Evolutionary conservation across 2,888 invertebrate species (phyloP).

Genomic region (Napeogenes inachia): DNA sequence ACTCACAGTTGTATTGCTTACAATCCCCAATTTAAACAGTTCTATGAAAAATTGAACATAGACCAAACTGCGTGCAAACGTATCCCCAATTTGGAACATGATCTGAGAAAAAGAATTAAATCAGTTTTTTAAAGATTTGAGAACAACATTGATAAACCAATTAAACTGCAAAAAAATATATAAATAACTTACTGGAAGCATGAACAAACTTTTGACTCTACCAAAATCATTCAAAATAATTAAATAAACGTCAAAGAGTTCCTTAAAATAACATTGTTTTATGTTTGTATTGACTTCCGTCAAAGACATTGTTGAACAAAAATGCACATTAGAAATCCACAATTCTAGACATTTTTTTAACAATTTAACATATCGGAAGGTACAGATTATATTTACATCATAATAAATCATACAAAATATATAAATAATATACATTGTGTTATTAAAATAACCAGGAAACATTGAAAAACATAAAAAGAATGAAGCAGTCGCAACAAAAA

Average conservation of each 20-base stretch:
- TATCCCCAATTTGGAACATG: constrained; percentile 18
- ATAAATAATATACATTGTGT: constrained; percentile 5
- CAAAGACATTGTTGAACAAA: neutral
- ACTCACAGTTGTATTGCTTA: constrained; percentile 8
- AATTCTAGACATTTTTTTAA: constrained; percentile 11
- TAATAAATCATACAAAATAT: constrained; percentile 14
- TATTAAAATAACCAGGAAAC: neutral
- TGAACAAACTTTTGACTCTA: constrained; percentile 16
- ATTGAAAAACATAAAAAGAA: neutral
- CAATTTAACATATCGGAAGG: constrained; percentile 17
- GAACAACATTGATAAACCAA: neutral
- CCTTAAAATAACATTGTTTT: neutral
- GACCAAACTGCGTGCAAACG: constrained; percentile 17
- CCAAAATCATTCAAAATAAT: constrained; percentile 19
- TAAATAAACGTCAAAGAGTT: constrained; percentile 11
- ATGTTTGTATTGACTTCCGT: neutral
- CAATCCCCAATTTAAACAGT: constrained; percentile 10
- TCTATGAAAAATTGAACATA: constrained; percentile 22
- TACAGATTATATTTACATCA: constrained; percentile 22
- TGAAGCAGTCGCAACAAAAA: neutral
- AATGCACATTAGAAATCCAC: constrained; percentile 19
- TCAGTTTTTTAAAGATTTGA: too few species aligned
- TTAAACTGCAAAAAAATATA: neutral
- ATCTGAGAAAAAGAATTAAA: too few species aligned
- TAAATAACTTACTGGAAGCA: constrained; percentile 15